phyloP scores from a whole-genome alignment of 1,140 invertebrate species.

The Camponotus floridanus region DNA sequence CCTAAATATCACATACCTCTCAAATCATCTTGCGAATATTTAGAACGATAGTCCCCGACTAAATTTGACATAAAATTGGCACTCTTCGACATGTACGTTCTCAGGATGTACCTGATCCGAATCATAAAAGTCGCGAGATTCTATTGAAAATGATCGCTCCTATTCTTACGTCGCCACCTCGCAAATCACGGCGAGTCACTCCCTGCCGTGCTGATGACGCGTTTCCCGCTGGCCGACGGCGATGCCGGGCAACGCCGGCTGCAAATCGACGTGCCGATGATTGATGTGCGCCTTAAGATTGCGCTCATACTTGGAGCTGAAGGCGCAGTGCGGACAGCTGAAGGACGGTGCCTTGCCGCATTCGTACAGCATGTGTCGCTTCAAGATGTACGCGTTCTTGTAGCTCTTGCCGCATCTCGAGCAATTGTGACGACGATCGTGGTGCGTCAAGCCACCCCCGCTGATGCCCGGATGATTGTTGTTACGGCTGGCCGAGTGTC shows the following conservation, averaged over 20 bases:
- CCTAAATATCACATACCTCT: slow-evolving; percentile 5
- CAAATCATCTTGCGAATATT: slow-evolving; percentile 9
- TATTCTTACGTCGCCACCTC: slow-evolving; percentile 8
- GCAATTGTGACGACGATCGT: slow-evolving; percentile 84
- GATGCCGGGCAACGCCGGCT: slow-evolving; percentile 61
- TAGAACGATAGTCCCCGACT: background rate
- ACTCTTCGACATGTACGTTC: slow-evolving; percentile 5
- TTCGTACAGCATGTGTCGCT: slow-evolving; percentile 86
- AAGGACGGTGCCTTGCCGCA: slow-evolving; percentile 87
- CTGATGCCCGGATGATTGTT: slow-evolving; percentile 79
- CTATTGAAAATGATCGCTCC: background rate
- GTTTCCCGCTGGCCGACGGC: slow-evolving; percentile 75
- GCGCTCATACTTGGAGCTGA: slow-evolving; percentile 85
- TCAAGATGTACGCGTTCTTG: slow-evolving; percentile 85
- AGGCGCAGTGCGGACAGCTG: slow-evolving; percentile 86
- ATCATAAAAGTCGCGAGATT: background rate
- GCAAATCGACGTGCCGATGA: slow-evolving; percentile 82
- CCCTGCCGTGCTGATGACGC: slow-evolving; percentile 48
- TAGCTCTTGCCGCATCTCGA: slow-evolving; percentile 85
- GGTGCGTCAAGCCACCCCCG: slow-evolving; percentile 50
- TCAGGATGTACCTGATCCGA: background rate
- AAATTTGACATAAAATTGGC: slow-evolving; percentile 22
- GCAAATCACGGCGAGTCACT: slow-evolving; percentile 49
- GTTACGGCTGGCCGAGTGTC: slow-evolving; percentile 77
- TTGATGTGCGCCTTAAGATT: slow-evolving; percentile 86